Percentiles rank a stretch among this genome's conserved stretches.
These are phyloP conservation scores for Cotesia typhae DNA, from an alignment of 1,140 invertebrate genomes.

Conservation along the genomic window DNA sequence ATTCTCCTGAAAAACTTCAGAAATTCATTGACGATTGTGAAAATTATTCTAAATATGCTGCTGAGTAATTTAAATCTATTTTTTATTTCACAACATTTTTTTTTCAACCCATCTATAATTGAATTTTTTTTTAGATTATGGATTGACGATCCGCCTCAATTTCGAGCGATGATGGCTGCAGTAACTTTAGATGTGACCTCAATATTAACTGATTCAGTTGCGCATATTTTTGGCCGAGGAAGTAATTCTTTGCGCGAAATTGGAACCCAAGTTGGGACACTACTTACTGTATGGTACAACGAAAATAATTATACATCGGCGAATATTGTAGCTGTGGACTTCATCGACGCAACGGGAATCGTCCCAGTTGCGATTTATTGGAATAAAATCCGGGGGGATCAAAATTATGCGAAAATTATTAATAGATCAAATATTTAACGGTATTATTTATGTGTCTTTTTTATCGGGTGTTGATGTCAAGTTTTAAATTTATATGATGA, in stretches of 20 bases:
- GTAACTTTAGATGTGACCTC: conserved; percentile 8
- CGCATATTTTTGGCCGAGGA: not conserved
- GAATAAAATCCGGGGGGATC: conserved; percentile 2
- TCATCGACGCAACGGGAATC: conserved; percentile 26
- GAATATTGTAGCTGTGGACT: conserved; percentile 30
- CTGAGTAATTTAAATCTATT: not conserved
- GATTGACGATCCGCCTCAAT: not conserved
- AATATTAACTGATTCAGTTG: not conserved
- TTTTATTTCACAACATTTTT: not conserved
- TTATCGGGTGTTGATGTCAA: too few relatives aligned
- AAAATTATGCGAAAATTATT: not conserved
- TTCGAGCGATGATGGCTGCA: conserved; percentile 22
- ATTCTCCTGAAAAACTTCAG: not conserved
- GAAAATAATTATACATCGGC: conserved; percentile 9
- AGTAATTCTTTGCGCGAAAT: not conserved
- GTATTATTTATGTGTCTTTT: too few relatives aligned
- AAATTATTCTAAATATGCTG: not conserved
- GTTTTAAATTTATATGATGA: too few relatives aligned
- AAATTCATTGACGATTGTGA: not conserved
- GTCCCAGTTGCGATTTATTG: conserved; percentile 22
- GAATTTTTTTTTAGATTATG: not conserved
- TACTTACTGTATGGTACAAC: conserved; percentile 21
- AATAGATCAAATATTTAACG: too few relatives aligned
- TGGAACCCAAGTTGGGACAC: conserved; percentile 3
- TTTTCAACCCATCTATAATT: not conserved